phyloP scores from a whole-genome alignment of 2,797 vertebrate species.

The Sorex maritimensis region DNA sequence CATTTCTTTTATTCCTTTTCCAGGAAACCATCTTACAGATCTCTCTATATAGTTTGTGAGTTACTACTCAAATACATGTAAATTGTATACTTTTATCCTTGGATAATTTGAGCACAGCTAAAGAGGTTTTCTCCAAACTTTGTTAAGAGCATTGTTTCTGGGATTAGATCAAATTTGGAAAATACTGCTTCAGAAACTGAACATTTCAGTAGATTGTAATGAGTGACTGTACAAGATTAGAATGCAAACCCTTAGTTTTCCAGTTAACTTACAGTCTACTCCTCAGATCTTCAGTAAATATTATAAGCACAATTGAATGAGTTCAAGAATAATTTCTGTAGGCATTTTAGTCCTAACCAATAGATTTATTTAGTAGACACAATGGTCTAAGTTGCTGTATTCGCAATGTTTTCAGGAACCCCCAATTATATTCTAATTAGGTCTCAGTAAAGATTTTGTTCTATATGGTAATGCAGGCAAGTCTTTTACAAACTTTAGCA shows the following conservation, averaged over 20 bases:
- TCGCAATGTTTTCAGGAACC: slow-evolving; percentile 35
- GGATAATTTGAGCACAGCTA: slow-evolving; percentile 68
- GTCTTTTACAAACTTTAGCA: not conserved
- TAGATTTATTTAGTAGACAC: slow-evolving; percentile 3
- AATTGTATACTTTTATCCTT: slow-evolving; percentile 40
- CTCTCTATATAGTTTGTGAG: slow-evolving; percentile 30
- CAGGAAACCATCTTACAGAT: not conserved
- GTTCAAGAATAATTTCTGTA: slow-evolving; percentile 16
- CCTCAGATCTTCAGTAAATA: slow-evolving; percentile 20
- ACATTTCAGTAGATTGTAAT: slow-evolving; percentile 54
- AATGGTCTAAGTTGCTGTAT: slow-evolving; percentile 31
- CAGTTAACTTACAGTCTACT: not conserved
- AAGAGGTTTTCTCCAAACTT: slow-evolving; percentile 43
- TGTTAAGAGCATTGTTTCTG: slow-evolving; percentile 62
- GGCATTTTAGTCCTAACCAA: not conserved
- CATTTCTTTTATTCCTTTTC: slow-evolving; percentile 38
- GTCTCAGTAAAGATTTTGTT: slow-evolving; percentile 28
- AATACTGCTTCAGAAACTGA: slow-evolving; percentile 65
- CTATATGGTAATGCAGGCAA: slow-evolving; percentile 24
- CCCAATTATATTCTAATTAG: slow-evolving; percentile 18
- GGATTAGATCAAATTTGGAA: slow-evolving; percentile 68
- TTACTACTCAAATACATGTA: not conserved
- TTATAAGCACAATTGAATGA: slow-evolving; percentile 6
- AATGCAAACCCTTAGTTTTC: not conserved
- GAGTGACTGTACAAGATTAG: not conserved